phyloP scores from a whole-genome alignment of 2,797 vertebrate genomes.

The Poeciliopsis presidionis region DNA sequence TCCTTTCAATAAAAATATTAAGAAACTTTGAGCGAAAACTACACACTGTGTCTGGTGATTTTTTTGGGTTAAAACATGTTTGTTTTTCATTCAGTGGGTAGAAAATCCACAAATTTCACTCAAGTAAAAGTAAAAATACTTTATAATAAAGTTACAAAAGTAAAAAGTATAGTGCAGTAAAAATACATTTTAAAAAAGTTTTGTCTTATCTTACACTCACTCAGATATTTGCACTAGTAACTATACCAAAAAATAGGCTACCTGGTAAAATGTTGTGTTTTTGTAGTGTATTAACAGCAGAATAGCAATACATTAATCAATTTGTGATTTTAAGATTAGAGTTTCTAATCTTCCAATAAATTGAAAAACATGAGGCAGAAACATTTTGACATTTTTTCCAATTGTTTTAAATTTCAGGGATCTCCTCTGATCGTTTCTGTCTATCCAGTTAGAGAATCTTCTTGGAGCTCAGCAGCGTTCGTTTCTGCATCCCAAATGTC shows the following conservation, averaged over 20 bases:
- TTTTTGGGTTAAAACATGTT: no score
- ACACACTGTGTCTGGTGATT: no score
- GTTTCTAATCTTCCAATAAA: neutral
- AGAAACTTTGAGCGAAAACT: no score
- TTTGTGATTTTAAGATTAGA: no score
- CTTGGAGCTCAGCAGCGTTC: constrained; percentile 37
- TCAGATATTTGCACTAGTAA: neutral
- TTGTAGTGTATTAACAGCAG: neutral
- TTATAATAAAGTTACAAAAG: no score
- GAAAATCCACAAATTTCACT: no score
- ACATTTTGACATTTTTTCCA: neutral
- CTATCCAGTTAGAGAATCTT: constrained; percentile 25
- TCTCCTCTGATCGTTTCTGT: constrained; percentile 24
- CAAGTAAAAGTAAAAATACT: no score
- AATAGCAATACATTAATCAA: no score
- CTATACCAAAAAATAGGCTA: neutral
- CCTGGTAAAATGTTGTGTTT: neutral
- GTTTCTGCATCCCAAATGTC: constrained; percentile 62
- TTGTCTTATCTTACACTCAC: neutral
- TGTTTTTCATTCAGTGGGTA: no score
- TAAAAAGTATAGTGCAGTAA: no score
- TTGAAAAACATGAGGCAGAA: neutral
- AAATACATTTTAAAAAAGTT: neutral
- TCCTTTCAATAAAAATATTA: no score
- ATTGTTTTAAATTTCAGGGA: neutral